These are phyloP conservation scores for Lathronympha strigana DNA, from an alignment of 2,888 invertebrate species.

Conservation along the genomic window DNA sequence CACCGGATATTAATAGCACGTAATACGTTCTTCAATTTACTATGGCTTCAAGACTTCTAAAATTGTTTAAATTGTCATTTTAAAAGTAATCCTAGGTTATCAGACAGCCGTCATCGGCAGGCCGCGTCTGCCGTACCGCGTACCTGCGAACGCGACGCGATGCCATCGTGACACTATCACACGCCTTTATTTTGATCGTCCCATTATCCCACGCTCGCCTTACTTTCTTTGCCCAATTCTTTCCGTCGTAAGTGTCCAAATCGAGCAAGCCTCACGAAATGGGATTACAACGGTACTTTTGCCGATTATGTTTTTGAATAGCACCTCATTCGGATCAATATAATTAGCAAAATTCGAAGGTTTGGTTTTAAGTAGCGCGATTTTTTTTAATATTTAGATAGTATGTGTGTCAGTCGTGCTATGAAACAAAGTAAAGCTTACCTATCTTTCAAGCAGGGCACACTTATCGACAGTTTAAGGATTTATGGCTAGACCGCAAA, in stretches of 20 bases:
- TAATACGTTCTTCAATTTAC: neutral
- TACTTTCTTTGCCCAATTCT: constrained; percentile 63
- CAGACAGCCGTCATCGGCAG: constrained; percentile 14
- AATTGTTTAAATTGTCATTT: neutral
- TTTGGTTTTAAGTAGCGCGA: constrained; percentile 3
- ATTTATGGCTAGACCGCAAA: constrained; percentile 32
- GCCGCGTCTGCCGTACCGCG: constrained; percentile 42
- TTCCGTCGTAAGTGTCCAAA: constrained; percentile 57
- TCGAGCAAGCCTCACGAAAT: constrained; percentile 62
- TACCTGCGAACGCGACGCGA: constrained; percentile 47
- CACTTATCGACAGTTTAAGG: constrained; percentile 29
- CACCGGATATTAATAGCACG: neutral
- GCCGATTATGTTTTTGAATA: constrained; percentile 47
- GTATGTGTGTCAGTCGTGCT: constrained; percentile 15
- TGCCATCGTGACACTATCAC: constrained; percentile 53
- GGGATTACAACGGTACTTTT: constrained; percentile 64
- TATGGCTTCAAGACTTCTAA: neutral
- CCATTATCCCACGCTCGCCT: constrained; percentile 68
- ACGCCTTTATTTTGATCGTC: constrained; percentile 58
- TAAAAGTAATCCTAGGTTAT: constrained; percentile 18
- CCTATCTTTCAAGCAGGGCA: constrained; percentile 17
- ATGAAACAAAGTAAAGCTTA: neutral
- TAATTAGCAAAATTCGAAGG: constrained; percentile 25
- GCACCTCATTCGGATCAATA: constrained; percentile 27
- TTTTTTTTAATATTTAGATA: constrained; percentile 15